Evolutionary conservation across 1,140 invertebrate genomes (phyloP), one percentile per base, ranked within the genome.

Genomic region (Conopomorpha cramerella): DNA sequence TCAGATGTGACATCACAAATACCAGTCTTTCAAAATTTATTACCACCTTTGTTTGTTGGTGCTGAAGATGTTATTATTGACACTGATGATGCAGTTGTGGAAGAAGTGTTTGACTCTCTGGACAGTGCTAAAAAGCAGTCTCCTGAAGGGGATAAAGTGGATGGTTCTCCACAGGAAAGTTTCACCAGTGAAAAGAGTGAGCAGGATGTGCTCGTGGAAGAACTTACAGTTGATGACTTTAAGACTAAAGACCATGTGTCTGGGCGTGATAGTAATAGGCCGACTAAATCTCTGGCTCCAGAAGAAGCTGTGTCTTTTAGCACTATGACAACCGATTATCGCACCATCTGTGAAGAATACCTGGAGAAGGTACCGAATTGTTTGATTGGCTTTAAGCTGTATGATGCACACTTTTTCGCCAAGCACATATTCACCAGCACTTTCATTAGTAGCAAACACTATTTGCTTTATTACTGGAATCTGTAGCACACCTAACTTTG

Each of bases 271-370:
- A 28, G 42, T 8, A 47, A 40, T 16, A 27, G 48, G 8, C 45
- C 42, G 8, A 53, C 43, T 16, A 56, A 50, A 8, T 47, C 52
- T 15, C 74, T 73, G 41, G 44, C 45, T 12, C 51, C 50, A 3
- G 74, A 78, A 34, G 66, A 71, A 16, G 60, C 60, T 16, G 54
- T 55, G 30, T 77, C 73, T 16, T 55, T 77, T 16, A 76, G 60
- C 41, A 78, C 77, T 8, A 31, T 79, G 45, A 73, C 68, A 2
- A 78, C 76, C 19, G 76, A 79, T 8, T 79, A 79, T 46, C 77
- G 76, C 42, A 77, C 73, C 6, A 65, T 79, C 15, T 71, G 68
- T 48, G 76, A 78, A 53, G 76, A 77, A 32, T 76, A 65, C 52
- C 48, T 73, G 30, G 45, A 35, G 16, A 77, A 77, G 76, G 76